Conservation (phyloP, 2,888 invertebrate species). For the Zelleria hepariella region DNA sequence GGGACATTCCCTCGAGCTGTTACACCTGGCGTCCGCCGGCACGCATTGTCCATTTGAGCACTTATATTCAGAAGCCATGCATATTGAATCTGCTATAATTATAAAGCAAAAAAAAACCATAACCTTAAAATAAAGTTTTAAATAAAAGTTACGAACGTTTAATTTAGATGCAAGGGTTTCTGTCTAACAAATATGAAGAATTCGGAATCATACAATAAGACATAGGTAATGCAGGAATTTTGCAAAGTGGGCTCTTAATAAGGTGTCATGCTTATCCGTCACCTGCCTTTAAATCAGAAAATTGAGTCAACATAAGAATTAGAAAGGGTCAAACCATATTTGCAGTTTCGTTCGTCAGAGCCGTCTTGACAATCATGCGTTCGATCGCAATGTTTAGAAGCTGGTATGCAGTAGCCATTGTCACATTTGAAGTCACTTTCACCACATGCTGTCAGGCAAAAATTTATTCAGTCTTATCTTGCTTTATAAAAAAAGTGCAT, state of each 20-base stretch:
- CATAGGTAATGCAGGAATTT: conserved; percentile 7
- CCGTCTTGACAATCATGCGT: conserved; percentile 71
- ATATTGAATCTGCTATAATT: conserved; percentile 60
- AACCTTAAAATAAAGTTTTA: conserved; percentile 29
- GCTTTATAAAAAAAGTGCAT: conserved; percentile 22
- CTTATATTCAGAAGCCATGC: conserved; percentile 73
- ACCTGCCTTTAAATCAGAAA: neutral
- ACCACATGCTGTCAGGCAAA: conserved; percentile 72
- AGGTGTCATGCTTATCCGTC: neutral
- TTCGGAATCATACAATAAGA: too few species aligned
- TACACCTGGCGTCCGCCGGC: conserved; percentile 60
- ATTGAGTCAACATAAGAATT: neutral
- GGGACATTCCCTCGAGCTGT: conserved; percentile 63
- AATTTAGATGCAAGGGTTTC: neutral
- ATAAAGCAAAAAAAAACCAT: conserved; percentile 36
- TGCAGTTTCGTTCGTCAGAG: conserved; percentile 72
- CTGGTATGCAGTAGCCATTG: conserved; percentile 75
- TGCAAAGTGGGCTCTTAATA: neutral
- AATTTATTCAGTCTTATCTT: conserved; percentile 16
- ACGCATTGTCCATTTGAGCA: conserved; percentile 77
- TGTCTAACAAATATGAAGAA: too few species aligned
- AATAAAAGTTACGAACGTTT: conserved; percentile 9
- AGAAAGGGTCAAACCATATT: conserved; percentile 51
- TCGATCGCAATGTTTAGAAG: conserved; percentile 68
- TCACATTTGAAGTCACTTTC: conserved; percentile 74